Conservation (phyloP, 2,888 invertebrate genomes). For the Hydropsyche betteni region DNA sequence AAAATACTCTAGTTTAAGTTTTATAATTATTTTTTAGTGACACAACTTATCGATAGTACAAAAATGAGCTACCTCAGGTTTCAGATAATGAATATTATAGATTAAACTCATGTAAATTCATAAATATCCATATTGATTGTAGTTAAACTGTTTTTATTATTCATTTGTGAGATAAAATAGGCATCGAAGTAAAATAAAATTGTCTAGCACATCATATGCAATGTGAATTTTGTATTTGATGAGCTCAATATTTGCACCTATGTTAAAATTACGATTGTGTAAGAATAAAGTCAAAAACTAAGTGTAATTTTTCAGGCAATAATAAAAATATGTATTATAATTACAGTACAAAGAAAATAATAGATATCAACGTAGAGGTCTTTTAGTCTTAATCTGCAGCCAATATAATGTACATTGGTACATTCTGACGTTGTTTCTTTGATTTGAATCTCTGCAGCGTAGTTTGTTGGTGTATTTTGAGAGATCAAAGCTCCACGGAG, state of each 20-base stretch:
- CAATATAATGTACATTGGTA: constrained; percentile 42
- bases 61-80: constrained; percentile 67
- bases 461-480: constrained; percentile 54
- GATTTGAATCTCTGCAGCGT: constrained; percentile 66
- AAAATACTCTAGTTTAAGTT: constrained; percentile 52
- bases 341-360: constrained; percentile 48
- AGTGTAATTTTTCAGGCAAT: constrained; percentile 48
- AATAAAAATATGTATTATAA: constrained; percentile 47
- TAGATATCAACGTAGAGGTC: constrained; percentile 45
- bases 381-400: constrained; percentile 39
- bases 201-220: constrained; percentile 25
- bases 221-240: constrained; percentile 22
- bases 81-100: constrained; percentile 57
- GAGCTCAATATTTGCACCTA: constrained; percentile 23
- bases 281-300: constrained; percentile 32
- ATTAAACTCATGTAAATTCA: constrained; percentile 48
- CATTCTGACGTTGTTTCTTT: constrained; percentile 21
- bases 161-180: constrained; percentile 38
- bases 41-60: constrained; percentile 61
- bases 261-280: constrained; percentile 40
- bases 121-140: constrained; percentile 31
- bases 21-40: constrained; percentile 52
- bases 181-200: constrained; percentile 22
- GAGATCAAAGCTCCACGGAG: constrained; percentile 47
- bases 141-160: constrained; percentile 29